Conservation (phyloP, 1,140 invertebrate genomes). For the Leptinotarsa texana region DNA sequence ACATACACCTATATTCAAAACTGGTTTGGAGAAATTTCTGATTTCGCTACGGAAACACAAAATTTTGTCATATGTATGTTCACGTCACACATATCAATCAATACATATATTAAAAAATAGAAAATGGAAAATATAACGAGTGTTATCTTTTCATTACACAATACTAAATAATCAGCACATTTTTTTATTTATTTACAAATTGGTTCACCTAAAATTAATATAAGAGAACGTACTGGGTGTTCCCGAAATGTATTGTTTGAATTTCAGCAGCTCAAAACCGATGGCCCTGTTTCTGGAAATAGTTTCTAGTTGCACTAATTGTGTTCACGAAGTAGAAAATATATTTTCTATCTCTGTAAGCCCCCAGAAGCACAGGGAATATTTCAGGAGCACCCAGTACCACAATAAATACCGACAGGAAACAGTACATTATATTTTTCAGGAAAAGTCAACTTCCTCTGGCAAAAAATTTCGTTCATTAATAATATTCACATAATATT, state of each 20-base stretch:
- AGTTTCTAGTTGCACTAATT: neutral
- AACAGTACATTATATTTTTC: constrained; percentile 8
- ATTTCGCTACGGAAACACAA: too few species aligned
- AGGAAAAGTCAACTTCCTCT: constrained; percentile 5
- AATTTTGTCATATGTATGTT: constrained; percentile 10
- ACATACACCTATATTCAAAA: neutral
- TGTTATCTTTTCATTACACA: constrained; percentile 13
- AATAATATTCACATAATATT: constrained; percentile 25
- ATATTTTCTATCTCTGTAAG: neutral
- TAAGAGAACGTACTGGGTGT: neutral
- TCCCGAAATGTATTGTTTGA: neutral
- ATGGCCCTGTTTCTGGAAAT: neutral
- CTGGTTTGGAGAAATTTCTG: too few species aligned
- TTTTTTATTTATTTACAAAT: constrained; percentile 7
- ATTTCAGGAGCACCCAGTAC: neutral
- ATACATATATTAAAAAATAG: constrained; percentile 22
- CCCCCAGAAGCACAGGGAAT: neutral
- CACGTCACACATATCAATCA: neutral
- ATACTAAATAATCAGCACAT: constrained; percentile 6
- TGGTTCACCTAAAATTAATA: constrained; percentile 2
- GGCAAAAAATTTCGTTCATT: neutral
- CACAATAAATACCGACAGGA: constrained; percentile 3
- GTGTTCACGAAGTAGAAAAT: constrained; percentile 3
- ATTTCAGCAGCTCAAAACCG: neutral
- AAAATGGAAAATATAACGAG: constrained; percentile 26